Conservation (phyloP, 1,140 invertebrate genomes). For the Grapholita molesta region DNA sequence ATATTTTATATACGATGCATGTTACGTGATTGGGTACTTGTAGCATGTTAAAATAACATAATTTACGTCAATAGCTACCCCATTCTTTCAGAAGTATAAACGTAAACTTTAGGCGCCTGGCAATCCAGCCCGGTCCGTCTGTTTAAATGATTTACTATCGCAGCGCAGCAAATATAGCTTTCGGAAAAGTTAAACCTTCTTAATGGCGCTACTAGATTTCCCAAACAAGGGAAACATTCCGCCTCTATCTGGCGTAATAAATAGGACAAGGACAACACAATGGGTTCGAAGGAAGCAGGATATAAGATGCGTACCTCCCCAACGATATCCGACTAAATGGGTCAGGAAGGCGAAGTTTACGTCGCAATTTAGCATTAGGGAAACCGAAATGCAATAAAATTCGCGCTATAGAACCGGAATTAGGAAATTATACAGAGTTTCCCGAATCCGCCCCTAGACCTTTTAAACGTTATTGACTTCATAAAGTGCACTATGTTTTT, state of each 20-base stretch:
- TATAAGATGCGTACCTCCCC: conserved; percentile 54
- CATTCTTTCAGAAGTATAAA: conserved; percentile 54
- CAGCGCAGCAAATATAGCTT: conserved; percentile 49
- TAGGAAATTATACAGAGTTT: conserved; percentile 63
- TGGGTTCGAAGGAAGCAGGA: conserved; percentile 43
- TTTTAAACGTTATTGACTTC: conserved; percentile 18
- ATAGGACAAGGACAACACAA: conserved; percentile 36
- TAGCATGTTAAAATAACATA: conserved; percentile 5
- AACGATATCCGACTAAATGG: conserved; percentile 67
- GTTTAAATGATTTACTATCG: conserved; percentile 68
- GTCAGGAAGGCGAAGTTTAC: conserved; percentile 76
- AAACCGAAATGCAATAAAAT: conserved; percentile 70
- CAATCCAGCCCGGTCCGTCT: conserved; percentile 37
- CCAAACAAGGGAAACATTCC: not conserved
- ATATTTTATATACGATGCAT: not conserved
- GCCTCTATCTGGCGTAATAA: not conserved
- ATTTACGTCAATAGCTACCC: no score
- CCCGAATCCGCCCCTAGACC: not conserved
- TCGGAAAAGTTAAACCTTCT: not conserved
- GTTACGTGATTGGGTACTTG: not conserved
- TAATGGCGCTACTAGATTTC: not conserved
- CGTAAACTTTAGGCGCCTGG: conserved; percentile 51
- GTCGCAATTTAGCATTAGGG: conserved; percentile 60
- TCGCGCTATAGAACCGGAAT: conserved; percentile 56
- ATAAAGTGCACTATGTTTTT: conserved; percentile 4